Conservation (phyloP, 2,797 vertebrate genomes). For the Nyctalus aviator region DNA sequence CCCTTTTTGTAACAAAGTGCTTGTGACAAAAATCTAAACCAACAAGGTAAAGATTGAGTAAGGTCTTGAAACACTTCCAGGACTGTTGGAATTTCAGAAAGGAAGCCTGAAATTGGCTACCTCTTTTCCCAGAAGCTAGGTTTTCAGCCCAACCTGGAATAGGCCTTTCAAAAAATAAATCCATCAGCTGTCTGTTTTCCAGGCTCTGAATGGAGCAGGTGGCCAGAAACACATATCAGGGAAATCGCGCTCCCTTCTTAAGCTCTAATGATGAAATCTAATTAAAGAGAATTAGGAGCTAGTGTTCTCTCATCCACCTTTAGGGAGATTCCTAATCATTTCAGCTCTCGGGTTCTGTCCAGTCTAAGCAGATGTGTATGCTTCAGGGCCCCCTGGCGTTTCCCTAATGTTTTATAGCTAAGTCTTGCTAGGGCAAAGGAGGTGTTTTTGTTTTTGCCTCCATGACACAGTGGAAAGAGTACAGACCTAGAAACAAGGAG, state of each 20-base stretch:
- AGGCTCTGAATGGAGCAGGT: conserved; percentile 37
- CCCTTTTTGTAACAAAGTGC: background rate
- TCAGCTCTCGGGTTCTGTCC: background rate
- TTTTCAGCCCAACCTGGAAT: background rate
- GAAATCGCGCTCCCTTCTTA: conserved; percentile 3
- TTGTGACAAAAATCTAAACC: conserved; percentile 35
- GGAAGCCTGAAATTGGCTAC: background rate
- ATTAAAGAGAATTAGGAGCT: conserved; percentile 47
- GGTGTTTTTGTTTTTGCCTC: background rate
- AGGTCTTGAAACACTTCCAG: conserved; percentile 12
- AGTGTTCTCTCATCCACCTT: conserved; percentile 50
- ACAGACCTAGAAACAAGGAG: background rate
- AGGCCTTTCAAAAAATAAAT: background rate
- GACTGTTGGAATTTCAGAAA: conserved; percentile 40
- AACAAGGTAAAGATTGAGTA: background rate
- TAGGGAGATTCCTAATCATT: background rate
- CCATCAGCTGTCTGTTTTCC: background rate
- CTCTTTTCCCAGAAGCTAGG: background rate
- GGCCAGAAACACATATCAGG: conserved; percentile 23
- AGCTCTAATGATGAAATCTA: conserved; percentile 13
- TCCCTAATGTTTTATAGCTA: background rate
- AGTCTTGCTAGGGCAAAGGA: background rate
- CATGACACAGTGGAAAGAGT: background rate
- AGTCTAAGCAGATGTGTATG: background rate
- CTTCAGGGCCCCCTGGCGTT: background rate